A percentile compares a stretch with the other conserved stretches of the same genome.
Conservation (phyloP, 2,113 vertebrate genomes). For the Hyaena hyaena region DNA sequence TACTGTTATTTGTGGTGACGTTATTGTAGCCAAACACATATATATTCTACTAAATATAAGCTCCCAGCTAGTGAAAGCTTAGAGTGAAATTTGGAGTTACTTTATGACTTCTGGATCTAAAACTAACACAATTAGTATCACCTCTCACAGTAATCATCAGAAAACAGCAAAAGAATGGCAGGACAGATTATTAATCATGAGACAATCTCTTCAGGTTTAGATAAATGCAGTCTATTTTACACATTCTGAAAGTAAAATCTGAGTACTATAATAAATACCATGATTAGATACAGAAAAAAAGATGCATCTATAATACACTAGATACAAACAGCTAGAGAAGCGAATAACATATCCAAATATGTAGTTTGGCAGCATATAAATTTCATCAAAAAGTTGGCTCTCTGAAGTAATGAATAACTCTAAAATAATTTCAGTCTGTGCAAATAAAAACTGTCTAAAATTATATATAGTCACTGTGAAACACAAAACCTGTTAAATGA, state of each 20-base stretch:
- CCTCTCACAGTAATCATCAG: neutral
- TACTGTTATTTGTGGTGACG: neutral
- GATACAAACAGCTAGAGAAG: neutral
- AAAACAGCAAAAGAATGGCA: neutral
- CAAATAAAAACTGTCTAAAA: neutral
- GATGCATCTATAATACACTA: neutral
- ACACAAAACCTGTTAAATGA: constrained; percentile 11
- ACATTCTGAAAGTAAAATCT: constrained; percentile 7
- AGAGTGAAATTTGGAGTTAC: neutral
- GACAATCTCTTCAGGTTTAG: neutral
- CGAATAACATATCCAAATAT: constrained; percentile 6
- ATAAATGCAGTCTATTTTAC: neutral
- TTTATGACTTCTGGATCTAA: neutral
- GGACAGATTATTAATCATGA: neutral
- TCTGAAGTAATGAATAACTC: constrained; percentile 44
- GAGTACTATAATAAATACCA: neutral
- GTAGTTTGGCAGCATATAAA: neutral
- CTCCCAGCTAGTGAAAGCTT: neutral
- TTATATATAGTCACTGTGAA: neutral
- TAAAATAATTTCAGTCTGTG: constrained; percentile 7
- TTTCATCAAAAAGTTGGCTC: neutral
- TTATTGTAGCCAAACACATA: neutral
- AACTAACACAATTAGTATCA: neutral
- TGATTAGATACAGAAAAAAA: constrained; percentile 44
- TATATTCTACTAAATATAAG: neutral